Evolutionary conservation across 2,888 invertebrate genomes (phyloP).

Genomic region (Chorisops tibialis): DNA sequence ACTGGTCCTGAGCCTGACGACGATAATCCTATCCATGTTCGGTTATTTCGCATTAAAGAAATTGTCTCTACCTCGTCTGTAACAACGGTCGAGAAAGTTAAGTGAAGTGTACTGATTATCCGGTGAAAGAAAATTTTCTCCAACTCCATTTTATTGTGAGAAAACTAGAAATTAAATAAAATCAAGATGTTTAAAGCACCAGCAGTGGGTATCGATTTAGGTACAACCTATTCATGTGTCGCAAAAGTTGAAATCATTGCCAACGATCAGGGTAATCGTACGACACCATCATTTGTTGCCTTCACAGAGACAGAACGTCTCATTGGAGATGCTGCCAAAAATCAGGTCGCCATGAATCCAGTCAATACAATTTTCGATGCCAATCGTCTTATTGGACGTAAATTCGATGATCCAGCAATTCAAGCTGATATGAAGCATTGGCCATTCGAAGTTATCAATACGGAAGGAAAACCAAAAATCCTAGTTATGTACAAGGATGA

Average conservation of each 20-base stretch:
- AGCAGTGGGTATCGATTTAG: slow-evolving; percentile 93
- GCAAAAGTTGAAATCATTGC: slow-evolving; percentile 88
- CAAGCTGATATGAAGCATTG: slow-evolving; percentile 95
- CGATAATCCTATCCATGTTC: too few relatives aligned
- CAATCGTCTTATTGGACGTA: slow-evolving; percentile 91
- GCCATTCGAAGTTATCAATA: slow-evolving; percentile 87
- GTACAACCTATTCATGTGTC: slow-evolving; percentile 92
- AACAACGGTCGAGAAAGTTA: too few relatives aligned
- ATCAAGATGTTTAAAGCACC: slow-evolving; percentile 63
- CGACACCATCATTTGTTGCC: slow-evolving; percentile 74
- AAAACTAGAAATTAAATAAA: too few relatives aligned
- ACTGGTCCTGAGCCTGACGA: too few relatives aligned
- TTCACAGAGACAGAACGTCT: slow-evolving; percentile 85
- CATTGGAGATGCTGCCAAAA: slow-evolving; percentile 83
- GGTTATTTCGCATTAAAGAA: too few relatives aligned
- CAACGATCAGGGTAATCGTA: slow-evolving; percentile 87
- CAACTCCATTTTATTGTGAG: too few relatives aligned
- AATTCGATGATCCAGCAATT: slow-evolving; percentile 86
- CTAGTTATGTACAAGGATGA: slow-evolving; percentile 88
- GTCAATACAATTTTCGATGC: slow-evolving; percentile 93
- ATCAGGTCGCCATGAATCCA: slow-evolving; percentile 87
- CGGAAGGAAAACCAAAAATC: slow-evolving; percentile 79
- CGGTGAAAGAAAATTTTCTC: too few relatives aligned
- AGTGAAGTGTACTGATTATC: too few relatives aligned
- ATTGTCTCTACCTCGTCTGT: too few relatives aligned